A percentile compares a stretch with the other conserved stretches of the same genome.
Evolutionary conservation across 2,888 invertebrate species (phyloP).

Genomic region (Synanthedon andrenaeformis): DNA sequence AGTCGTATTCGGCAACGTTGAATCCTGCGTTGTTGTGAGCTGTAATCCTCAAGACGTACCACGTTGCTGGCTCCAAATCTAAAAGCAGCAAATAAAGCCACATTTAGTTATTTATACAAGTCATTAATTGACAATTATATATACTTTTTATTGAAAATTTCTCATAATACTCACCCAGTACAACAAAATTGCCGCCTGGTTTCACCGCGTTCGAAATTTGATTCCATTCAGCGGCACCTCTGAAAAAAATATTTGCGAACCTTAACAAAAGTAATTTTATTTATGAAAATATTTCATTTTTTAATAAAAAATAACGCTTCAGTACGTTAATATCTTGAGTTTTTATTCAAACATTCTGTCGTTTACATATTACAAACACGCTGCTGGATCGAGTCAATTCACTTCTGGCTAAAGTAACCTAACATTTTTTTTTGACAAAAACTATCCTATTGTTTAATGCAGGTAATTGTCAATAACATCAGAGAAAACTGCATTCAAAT

Average conservation of each 20-base stretch:
- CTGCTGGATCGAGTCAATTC: too few species aligned
- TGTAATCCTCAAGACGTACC: slow-evolving; percentile 92
- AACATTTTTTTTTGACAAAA: too few species aligned
- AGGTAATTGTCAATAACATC: too few species aligned
- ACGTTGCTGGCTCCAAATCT: slow-evolving; percentile 92
- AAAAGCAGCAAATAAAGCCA: neutral
- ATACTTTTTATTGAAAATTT: too few species aligned
- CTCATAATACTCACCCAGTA: slow-evolving; percentile 61
- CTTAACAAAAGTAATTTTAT: neutral
- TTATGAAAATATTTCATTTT: neutral
- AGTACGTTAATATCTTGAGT: neutral
- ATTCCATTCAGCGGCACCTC: slow-evolving; percentile 90
- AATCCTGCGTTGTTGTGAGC: slow-evolving; percentile 97
- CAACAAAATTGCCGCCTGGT: slow-evolving; percentile 90
- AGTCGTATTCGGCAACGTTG: slow-evolving; percentile 94
- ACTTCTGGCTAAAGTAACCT: too few species aligned
- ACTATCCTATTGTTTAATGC: too few species aligned
- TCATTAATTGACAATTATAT: too few species aligned
- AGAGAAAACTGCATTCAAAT: too few species aligned
- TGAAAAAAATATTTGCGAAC: slow-evolving; percentile 23
- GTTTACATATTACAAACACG: too few species aligned
- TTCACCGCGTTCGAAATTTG: slow-evolving; percentile 94
- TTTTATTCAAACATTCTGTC: too few species aligned
- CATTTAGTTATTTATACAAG: neutral
- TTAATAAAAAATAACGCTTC: neutral